phyloP scores from a whole-genome alignment of 2,113 vertebrate genomes.

The Tragelaphus strepsiceros region DNA sequence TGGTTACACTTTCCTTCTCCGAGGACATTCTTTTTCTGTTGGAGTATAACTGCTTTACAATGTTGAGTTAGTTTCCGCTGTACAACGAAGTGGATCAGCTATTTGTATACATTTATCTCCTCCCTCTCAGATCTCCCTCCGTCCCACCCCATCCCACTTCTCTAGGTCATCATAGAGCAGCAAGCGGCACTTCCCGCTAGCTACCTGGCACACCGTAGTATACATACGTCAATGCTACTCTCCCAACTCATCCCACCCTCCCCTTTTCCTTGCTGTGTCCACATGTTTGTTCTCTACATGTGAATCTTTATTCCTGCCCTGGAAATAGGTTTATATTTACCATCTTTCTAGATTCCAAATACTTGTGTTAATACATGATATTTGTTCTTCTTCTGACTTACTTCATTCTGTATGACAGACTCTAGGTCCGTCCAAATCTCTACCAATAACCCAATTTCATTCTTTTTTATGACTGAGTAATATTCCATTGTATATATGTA shows the following conservation, averaged over 20 bases:
- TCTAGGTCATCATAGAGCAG: background rate
- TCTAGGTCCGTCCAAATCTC: background rate
- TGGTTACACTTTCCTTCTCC: background rate
- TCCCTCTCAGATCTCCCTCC: background rate
- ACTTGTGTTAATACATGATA: too few species aligned
- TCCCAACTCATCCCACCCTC: background rate
- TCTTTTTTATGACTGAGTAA: background rate
- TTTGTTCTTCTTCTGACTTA: background rate
- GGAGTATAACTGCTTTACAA: background rate
- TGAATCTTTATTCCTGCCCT: background rate
- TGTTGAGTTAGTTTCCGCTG: background rate
- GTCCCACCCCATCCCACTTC: background rate
- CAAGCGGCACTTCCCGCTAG: background rate
- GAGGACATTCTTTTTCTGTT: background rate
- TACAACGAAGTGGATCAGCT: background rate
- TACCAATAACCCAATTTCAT: background rate
- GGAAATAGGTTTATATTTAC: background rate
- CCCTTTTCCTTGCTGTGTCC: background rate
- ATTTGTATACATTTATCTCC: background rate
- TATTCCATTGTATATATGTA: background rate
- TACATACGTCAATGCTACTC: rapidly evolving
- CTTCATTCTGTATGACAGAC: background rate
- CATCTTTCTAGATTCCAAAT: background rate
- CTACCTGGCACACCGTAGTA: rapidly evolving
- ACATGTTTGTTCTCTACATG: background rate